phyloP scores from a whole-genome alignment of 2,113 vertebrate species.

The Stigmatopora argus region DNA sequence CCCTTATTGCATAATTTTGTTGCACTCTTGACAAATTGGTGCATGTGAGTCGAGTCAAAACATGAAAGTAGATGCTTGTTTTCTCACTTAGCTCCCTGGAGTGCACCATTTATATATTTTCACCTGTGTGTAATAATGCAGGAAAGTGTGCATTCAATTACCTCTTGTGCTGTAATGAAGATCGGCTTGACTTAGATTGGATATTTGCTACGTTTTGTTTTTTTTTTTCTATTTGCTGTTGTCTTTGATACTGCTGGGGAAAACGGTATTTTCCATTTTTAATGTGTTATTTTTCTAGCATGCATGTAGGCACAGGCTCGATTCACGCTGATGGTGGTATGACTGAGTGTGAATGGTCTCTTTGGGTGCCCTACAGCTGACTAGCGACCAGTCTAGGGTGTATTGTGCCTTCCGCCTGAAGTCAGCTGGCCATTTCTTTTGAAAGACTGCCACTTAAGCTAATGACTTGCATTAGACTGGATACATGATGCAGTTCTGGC shows the following conservation, averaged over 20 bases:
- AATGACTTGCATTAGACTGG: conserved; percentile 21
- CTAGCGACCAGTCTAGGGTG: too few species aligned
- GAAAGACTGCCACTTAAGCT: conserved; percentile 21
- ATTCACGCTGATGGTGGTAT: too few species aligned
- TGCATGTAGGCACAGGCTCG: too few species aligned
- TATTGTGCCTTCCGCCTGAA: too few species aligned
- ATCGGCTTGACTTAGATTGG: background rate
- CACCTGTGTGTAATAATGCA: conserved; percentile 6
- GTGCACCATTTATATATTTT: conserved; percentile 24
- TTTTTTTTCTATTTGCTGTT: background rate
- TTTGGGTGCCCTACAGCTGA: too few species aligned
- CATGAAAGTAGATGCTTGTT: conserved; percentile 8
- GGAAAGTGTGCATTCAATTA: conserved; percentile 11
- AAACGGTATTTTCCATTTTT: background rate
- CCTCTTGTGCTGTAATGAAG: background rate
- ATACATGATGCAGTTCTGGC: background rate
- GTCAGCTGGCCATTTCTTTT: background rate
- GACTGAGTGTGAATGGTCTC: too few species aligned
- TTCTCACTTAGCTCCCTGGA: conserved; percentile 10
- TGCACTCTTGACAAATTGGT: conserved; percentile 7
- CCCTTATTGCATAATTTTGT: conserved; percentile 7
- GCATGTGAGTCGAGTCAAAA: conserved; percentile 25
- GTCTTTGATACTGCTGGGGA: background rate
- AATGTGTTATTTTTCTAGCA: background rate
- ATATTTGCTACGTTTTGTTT: background rate